Percentiles rank a stretch among this genome's conserved stretches.
Evolutionary conservation across 2,113 vertebrate genomes (phyloP).

Genomic region (Trichomycterus rosablanca): DNA sequence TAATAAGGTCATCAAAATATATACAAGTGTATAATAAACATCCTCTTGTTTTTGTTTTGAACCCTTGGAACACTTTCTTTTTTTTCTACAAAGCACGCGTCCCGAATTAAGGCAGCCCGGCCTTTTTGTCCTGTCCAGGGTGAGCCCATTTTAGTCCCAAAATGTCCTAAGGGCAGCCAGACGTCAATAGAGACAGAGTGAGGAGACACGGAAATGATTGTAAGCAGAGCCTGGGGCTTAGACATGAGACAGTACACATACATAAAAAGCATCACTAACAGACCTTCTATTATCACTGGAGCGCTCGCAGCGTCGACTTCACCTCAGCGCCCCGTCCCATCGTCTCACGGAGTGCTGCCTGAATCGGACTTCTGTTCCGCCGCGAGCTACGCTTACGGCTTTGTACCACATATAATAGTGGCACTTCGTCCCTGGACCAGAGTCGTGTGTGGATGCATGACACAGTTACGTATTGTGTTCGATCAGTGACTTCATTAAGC

Average conservation of each 20-base stretch:
- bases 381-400: neutral
- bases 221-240: constrained; percentile 27
- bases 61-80: too few relatives aligned
- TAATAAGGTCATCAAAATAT: too few relatives aligned
- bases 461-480: neutral
- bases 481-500: neutral
- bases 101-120: too few relatives aligned
- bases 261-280: constrained; percentile 26
- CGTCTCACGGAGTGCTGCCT: constrained; percentile 7
- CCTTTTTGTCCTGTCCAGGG: too few relatives aligned
- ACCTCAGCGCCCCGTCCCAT: constrained; percentile 17
- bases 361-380: constrained; percentile 17
- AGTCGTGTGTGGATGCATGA: neutral
- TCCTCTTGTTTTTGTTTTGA: too few relatives aligned
- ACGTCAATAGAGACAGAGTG: constrained; percentile 3
- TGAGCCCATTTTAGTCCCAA: neutral
- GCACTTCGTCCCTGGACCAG: neutral
- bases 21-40: too few relatives aligned
- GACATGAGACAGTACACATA: constrained; percentile 29
- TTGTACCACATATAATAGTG: constrained; percentile 23
- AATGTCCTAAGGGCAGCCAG: constrained; percentile 11
- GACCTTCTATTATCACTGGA: constrained; percentile 33
- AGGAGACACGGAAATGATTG: constrained; percentile 32
- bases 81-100: too few relatives aligned
- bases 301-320: constrained; percentile 27